These are phyloP conservation scores for Epirrhoe tristata DNA, from an alignment of 2,888 invertebrate genomes.

Conservation along the genomic window DNA sequence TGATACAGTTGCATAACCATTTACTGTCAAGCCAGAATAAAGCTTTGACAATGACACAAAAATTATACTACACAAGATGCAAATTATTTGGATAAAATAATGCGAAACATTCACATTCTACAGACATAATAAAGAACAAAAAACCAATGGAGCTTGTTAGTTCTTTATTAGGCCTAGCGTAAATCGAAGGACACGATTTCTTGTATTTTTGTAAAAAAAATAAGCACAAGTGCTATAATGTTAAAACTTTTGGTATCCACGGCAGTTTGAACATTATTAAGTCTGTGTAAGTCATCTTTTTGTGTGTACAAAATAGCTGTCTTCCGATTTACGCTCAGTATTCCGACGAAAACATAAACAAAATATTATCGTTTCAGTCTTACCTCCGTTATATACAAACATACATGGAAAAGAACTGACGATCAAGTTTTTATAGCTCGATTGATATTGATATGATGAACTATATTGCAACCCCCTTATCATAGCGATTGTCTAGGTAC, in stretches of 20 bases:
- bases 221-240: not conserved
- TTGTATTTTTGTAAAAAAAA: not conserved
- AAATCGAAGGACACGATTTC: slow-evolving; percentile 1
- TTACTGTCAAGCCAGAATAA: slow-evolving; percentile 45
- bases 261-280: not conserved
- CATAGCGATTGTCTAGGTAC: no score
- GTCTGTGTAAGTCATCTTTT: slow-evolving; percentile 2
- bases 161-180: slow-evolving; percentile 4
- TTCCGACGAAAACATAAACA: slow-evolving; percentile 45
- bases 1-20: slow-evolving; percentile 29
- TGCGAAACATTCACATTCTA: slow-evolving; percentile 21
- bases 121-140: slow-evolving; percentile 5
- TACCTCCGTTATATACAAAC: slow-evolving; percentile 75
- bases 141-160: slow-evolving; percentile 4
- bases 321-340: slow-evolving; percentile 13
- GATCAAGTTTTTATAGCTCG: slow-evolving; percentile 30
- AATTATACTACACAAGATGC: slow-evolving; percentile 30
- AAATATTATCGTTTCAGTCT: slow-evolving; percentile 69
- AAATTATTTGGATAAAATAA: slow-evolving; percentile 35
- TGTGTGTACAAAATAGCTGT: slow-evolving; percentile 2
- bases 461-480: no score
- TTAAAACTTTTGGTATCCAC: not conserved
- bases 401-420: slow-evolving; percentile 70
- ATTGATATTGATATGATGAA: slow-evolving; percentile 30
- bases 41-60: slow-evolving; percentile 38